Percentiles rank a stretch among this genome's conserved stretches.
These are phyloP conservation scores for Setophaga coronata DNA, from an alignment of 2,113 vertebrate species.

Conservation along the genomic window DNA sequence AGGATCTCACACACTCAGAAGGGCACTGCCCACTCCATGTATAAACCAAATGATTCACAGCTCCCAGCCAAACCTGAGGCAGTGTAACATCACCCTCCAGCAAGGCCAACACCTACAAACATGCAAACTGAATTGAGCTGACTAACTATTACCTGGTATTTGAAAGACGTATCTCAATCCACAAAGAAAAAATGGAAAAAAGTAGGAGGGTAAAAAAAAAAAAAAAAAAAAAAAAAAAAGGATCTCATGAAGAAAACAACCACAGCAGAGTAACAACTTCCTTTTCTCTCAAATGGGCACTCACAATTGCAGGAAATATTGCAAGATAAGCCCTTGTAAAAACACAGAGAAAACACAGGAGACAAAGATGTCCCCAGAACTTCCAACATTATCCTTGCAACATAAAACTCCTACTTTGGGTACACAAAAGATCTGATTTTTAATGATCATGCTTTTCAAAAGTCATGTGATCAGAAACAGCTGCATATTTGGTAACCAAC, in stretches of 20 bases:
- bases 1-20: background rate
- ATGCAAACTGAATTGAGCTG: background rate
- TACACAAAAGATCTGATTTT: background rate
- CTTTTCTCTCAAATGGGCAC: background rate
- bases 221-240: background rate
- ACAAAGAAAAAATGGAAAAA: background rate
- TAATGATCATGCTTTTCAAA: background rate
- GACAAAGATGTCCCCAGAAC: background rate
- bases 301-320: slow-evolving; percentile 1
- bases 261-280: background rate
- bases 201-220: background rate
- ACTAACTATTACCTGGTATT: background rate
- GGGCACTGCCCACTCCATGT: background rate
- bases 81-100: background rate
- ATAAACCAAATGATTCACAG: background rate
- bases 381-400: background rate
- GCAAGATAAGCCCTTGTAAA: background rate
- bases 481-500: background rate
- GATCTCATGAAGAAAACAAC: background rate
- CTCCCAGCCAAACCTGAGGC: background rate
- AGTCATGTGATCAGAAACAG: background rate
- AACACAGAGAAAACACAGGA: background rate
- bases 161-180: background rate
- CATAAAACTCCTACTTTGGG: background rate
- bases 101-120: background rate